These are phyloP conservation scores for Mycogona germanica DNA, from an alignment of 2,888 invertebrate genomes.

Conservation along the genomic window DNA sequence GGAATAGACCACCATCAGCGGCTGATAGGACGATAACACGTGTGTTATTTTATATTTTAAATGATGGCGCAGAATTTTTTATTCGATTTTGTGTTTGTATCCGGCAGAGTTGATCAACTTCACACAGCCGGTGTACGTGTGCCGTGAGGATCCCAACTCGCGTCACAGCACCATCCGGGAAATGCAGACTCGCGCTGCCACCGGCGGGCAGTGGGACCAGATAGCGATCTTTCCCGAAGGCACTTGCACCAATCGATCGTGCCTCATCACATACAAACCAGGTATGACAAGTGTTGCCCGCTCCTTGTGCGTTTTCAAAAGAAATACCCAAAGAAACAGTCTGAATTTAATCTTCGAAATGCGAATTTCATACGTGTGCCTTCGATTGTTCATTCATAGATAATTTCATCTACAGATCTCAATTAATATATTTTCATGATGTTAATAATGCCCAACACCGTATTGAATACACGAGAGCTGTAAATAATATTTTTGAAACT, in stretches of 20 bases:
- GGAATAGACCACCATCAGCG: not conserved
- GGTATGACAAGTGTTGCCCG: slow-evolving; percentile 32
- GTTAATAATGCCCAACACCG: too few species aligned
- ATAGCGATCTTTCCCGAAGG: slow-evolving; percentile 91
- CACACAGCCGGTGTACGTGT: slow-evolving; percentile 90
- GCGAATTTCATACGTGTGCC: too few species aligned
- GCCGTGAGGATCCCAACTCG: slow-evolving; percentile 85
- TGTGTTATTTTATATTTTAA: slow-evolving; percentile 5
- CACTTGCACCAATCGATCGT: slow-evolving; percentile 87
- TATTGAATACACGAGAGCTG: too few species aligned
- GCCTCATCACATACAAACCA: slow-evolving; percentile 42
- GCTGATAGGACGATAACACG: too few species aligned
- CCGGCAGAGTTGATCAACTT: slow-evolving; percentile 73
- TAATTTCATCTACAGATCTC: too few species aligned
- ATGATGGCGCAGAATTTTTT: not conserved
- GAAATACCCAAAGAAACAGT: not conserved
- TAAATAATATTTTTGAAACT: too few species aligned
- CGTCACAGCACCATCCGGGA: slow-evolving; percentile 79
- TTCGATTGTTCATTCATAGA: too few species aligned
- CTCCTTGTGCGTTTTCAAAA: too few species aligned
- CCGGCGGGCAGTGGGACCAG: slow-evolving; percentile 42
- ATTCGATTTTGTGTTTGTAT: slow-evolving; percentile 17
- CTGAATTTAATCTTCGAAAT: too few species aligned
- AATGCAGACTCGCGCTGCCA: slow-evolving; percentile 70
- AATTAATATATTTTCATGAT: too few species aligned